These are phyloP conservation scores for Melanotaenia nigrans DNA, from an alignment of 2,797 vertebrate genomes.

Conservation along the genomic window DNA sequence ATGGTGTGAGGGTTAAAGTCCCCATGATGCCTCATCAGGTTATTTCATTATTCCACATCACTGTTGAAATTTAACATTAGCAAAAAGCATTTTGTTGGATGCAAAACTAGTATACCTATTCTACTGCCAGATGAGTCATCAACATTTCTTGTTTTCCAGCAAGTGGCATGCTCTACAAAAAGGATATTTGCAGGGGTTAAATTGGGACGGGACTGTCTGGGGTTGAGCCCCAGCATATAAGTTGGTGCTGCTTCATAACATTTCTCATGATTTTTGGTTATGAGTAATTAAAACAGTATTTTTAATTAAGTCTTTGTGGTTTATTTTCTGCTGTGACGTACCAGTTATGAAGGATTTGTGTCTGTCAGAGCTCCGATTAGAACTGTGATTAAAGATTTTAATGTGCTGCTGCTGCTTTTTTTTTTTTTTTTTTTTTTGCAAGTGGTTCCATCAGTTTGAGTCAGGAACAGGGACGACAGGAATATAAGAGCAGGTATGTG, in stretches of 20 bases:
- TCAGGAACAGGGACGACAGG: too few species aligned
- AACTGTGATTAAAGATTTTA: too few species aligned
- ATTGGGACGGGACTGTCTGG: not conserved
- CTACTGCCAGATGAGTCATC: not conserved
- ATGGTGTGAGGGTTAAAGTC: not conserved
- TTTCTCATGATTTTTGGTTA: too few species aligned
- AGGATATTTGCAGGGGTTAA: not conserved
- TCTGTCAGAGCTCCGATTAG: too few species aligned
- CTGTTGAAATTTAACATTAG: not conserved
- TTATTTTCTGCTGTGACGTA: too few species aligned
- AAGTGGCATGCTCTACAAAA: not conserved
- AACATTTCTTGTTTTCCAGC: not conserved
- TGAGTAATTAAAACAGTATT: too few species aligned
- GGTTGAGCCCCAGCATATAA: not conserved
- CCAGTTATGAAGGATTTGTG: too few species aligned
- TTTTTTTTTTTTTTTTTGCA: too few species aligned
- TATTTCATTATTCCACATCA: not conserved
- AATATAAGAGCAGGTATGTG: too few species aligned
- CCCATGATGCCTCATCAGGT: not conserved
- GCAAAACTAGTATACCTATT: not conserved
- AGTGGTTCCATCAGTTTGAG: too few species aligned
- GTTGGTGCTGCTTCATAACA: not conserved
- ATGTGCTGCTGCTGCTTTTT: too few species aligned
- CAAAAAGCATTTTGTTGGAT: not conserved
- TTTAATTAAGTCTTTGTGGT: too few species aligned